phyloP scores from a whole-genome alignment of 1,140 invertebrate genomes.

The Coboldia fuscipes region DNA sequence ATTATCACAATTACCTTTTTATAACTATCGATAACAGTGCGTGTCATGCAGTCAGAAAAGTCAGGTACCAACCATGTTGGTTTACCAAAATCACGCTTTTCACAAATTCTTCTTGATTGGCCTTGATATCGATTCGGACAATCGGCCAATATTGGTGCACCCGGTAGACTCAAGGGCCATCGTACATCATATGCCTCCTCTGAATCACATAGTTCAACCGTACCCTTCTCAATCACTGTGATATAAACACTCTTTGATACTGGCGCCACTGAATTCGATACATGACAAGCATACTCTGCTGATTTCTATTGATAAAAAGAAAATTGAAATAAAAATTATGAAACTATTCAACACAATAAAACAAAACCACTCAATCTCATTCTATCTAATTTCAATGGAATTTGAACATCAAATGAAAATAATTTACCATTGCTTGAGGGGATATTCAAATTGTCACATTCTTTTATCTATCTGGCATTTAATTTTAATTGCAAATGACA shows the following conservation, averaged over 20 bases:
- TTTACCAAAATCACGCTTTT: conserved; percentile 30
- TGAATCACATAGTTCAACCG: conserved; percentile 28
- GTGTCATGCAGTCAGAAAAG: conserved; percentile 45
- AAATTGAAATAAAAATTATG: neutral
- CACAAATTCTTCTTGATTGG: conserved; percentile 28
- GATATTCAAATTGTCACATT: too few relatives aligned
- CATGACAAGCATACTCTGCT: conserved; percentile 34
- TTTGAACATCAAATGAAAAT: too few relatives aligned
- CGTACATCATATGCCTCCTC: conserved; percentile 24
- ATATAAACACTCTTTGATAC: conserved; percentile 32
- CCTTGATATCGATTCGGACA: conserved; percentile 30
- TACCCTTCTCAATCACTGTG: conserved; percentile 32
- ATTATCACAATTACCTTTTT: conserved; percentile 29
- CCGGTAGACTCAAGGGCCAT: conserved; percentile 39
- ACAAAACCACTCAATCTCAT: too few relatives aligned
- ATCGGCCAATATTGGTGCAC: conserved; percentile 29
- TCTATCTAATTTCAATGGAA: too few relatives aligned
- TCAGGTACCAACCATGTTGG: conserved; percentile 50
- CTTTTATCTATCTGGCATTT: too few relatives aligned
- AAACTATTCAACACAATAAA: too few relatives aligned
- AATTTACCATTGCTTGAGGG: too few relatives aligned
- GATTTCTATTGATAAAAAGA: conserved; percentile 26
- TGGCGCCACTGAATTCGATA: conserved; percentile 29
- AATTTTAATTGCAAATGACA: too few relatives aligned
- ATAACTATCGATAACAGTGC: conserved; percentile 36